A percentile compares a stretch with the other conserved stretches of the same genome.
Conservation (phyloP, 2,113 vertebrate species). For the Oryzias javanicus region DNA sequence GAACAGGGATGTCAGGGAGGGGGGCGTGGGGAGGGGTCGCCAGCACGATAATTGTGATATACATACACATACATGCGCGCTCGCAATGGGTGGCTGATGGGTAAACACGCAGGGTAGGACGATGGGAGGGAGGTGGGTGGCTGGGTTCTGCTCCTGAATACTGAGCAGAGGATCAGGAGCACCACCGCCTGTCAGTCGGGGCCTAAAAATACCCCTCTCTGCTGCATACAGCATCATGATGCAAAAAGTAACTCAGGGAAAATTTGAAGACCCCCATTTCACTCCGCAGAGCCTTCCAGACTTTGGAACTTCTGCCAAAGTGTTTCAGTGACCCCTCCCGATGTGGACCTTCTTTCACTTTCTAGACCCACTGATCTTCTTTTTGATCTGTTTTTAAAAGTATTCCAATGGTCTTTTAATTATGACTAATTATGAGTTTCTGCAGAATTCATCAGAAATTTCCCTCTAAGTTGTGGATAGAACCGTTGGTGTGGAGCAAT, state of each 20-base stretch:
- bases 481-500: too few species aligned
- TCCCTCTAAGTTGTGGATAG: too few species aligned
- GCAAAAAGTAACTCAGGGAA: conserved; percentile 38
- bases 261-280: conserved; percentile 24
- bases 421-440: too few species aligned
- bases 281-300: conserved; percentile 8
- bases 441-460: too few species aligned
- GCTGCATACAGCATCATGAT: conserved; percentile 45
- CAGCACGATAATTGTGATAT: conserved; percentile 70
- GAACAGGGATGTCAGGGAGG: conserved; percentile 40
- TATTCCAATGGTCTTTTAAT: too few species aligned
- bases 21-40: conserved; percentile 43
- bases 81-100: conserved; percentile 69
- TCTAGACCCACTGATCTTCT: background rate
- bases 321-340: too few species aligned
- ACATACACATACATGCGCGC: conserved; percentile 69
- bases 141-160: conserved; percentile 67
- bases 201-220: conserved; percentile 50
- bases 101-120: conserved; percentile 68
- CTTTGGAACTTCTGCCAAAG: conserved; percentile 8
- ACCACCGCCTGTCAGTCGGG: conserved; percentile 50
- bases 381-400: too few species aligned
- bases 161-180: conserved; percentile 72
- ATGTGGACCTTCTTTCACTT: conserved; percentile 2
- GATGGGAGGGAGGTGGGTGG: conserved; percentile 45